Percentiles rank a stretch among this genome's conserved stretches.
phyloP scores from a whole-genome alignment of 92 coral and sea anemone genomes.

The Pocillopora grandis region DNA sequence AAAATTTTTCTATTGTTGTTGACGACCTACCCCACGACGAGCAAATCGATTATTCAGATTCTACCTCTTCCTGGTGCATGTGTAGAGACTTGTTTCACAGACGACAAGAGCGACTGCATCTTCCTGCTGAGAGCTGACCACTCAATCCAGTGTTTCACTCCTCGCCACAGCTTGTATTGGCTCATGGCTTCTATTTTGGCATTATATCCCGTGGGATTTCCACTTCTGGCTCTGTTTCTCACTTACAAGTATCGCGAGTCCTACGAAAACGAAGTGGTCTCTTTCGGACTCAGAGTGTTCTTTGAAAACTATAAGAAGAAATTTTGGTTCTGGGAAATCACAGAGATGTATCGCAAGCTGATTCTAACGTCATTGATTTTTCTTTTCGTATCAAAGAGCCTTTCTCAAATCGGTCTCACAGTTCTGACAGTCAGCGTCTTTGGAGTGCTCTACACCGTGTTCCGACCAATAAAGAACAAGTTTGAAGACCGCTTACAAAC shows the following conservation, averaged over 20 bases:
- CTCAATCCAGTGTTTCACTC: not conserved
- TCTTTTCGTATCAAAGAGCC: not conserved
- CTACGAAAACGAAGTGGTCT: not conserved
- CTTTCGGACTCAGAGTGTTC: not conserved
- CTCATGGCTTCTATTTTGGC: not conserved
- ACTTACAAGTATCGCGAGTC: not conserved
- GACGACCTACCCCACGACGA: not conserved
- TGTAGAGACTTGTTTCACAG: not conserved
- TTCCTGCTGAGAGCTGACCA: not conserved
- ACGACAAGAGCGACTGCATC: not conserved
- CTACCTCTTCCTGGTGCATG: constrained; percentile 2
- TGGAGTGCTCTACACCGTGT: not conserved
- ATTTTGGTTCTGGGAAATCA: constrained; percentile 2
- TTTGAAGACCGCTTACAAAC: constrained; percentile 3
- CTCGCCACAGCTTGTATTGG: not conserved
- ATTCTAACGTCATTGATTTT: not conserved
- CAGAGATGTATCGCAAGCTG: constrained; percentile 7
- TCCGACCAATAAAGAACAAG: not conserved
- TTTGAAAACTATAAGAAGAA: constrained; percentile 1
- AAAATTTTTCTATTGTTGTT: not conserved
- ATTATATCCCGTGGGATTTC: not conserved
- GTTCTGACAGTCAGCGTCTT: not conserved
- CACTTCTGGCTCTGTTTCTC: not conserved
- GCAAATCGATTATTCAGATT: not conserved
- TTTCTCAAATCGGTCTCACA: not conserved